These are phyloP conservation scores for Centruroides sculpturatus DNA, from an alignment of 1,140 invertebrate species.

Conservation along the genomic window DNA sequence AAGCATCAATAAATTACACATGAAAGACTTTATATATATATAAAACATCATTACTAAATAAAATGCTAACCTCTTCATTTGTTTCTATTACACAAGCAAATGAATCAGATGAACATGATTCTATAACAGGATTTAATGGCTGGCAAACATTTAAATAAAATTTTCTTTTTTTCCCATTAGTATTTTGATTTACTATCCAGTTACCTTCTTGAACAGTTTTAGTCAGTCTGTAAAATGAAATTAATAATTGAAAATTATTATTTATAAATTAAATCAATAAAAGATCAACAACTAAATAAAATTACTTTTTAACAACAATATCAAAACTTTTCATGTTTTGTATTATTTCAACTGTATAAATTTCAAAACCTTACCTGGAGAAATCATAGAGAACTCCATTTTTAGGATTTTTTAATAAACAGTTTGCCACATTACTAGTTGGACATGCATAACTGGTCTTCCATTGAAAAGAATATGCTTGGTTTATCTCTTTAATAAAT, in stretches of 20 bases:
- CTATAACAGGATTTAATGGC: constrained; percentile 18
- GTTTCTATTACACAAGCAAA: constrained; percentile 23
- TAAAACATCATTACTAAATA: no score
- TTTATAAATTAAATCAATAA: no score
- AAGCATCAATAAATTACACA: no score
- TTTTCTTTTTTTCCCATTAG: constrained; percentile 18
- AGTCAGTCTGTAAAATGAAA: no score
- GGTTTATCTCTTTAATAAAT: constrained; percentile 22
- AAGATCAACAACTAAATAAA: no score
- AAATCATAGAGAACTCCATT: no score
- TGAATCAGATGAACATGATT: constrained; percentile 20
- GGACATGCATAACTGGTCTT: constrained; percentile 28
- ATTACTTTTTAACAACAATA: no score
- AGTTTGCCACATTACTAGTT: constrained; percentile 20
- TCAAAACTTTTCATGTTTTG: no score
- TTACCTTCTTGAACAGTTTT: constrained; percentile 14
- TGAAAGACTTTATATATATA: no score
- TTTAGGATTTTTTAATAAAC: constrained; percentile 21
- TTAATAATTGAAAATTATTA: no score
- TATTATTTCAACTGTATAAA: no score
- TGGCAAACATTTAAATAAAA: constrained; percentile 29
- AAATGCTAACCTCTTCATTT: constrained; percentile 6
- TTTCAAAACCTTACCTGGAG: no score
- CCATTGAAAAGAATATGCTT: constrained; percentile 28
- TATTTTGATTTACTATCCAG: constrained; percentile 23